Percentiles rank a stretch among this genome's conserved stretches.
Conservation (phyloP, 2,888 invertebrate species). For the Nomada fabriciana region DNA sequence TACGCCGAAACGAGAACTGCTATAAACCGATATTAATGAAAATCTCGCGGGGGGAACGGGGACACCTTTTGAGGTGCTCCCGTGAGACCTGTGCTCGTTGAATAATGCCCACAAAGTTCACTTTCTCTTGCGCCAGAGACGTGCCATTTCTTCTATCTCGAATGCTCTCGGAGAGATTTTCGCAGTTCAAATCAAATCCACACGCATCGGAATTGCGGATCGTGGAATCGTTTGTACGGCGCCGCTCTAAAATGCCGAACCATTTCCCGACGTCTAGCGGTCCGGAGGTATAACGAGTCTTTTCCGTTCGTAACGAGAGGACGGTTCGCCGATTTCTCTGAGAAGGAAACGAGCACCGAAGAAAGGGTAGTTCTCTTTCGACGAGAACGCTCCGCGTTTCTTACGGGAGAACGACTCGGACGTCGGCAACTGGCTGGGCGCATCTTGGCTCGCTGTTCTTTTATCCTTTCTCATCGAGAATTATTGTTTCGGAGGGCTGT, state of each 20-base stretch:
- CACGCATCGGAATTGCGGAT: slow-evolving; percentile 14
- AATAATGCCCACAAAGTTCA: slow-evolving; percentile 30
- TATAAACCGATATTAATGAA: slow-evolving; percentile 30
- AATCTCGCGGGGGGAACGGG: neutral
- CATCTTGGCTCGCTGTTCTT: slow-evolving; percentile 63
- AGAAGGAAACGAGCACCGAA: slow-evolving; percentile 39
- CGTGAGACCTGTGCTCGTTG: slow-evolving; percentile 12
- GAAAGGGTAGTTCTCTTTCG: slow-evolving; percentile 40
- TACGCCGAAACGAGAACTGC: neutral
- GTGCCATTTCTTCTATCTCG: neutral
- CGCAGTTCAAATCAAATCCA: slow-evolving; percentile 36
- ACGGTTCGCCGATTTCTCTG: slow-evolving; percentile 52
- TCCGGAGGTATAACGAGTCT: slow-evolving; percentile 50
- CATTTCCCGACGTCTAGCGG: slow-evolving; percentile 40
- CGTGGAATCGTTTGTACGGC: slow-evolving; percentile 34
- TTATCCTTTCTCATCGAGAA: slow-evolving; percentile 50
- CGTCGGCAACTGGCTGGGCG: slow-evolving; percentile 40
- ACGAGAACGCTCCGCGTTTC: slow-evolving; percentile 18
- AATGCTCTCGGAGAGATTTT: slow-evolving; percentile 37
- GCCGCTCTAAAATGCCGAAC: slow-evolving; percentile 37
- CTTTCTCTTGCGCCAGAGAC: neutral
- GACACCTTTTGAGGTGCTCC: slow-evolving; percentile 4
- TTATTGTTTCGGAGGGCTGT: slow-evolving; percentile 46
- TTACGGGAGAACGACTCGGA: slow-evolving; percentile 29
- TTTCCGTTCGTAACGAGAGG: slow-evolving; percentile 59